These are phyloP conservation scores for Neodiprion virginianus DNA, from an alignment of 1,140 invertebrate species.

Conservation along the genomic window DNA sequence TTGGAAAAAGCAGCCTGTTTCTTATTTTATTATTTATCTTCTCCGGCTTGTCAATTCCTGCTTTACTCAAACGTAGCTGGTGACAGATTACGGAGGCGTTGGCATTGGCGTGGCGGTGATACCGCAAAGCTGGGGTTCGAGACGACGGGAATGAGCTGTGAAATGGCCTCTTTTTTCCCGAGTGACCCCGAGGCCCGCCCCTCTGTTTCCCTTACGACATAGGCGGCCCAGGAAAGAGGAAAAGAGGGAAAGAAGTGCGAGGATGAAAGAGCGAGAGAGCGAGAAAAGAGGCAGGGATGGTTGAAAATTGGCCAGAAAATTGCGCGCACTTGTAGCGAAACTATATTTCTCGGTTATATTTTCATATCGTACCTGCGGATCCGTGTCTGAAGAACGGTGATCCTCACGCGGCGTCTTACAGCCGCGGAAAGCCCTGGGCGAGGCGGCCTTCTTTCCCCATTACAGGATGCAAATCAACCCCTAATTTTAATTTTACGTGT, in stretches of 20 bases:
- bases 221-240: neutral
- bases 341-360: too few species aligned
- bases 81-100: too few species aligned
- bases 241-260: neutral
- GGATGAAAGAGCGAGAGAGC: neutral
- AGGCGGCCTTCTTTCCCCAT: constrained; percentile 59
- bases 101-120: neutral
- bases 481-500: constrained; percentile 69
- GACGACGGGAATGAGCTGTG: neutral
- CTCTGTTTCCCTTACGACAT: neutral
- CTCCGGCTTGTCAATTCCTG: too few species aligned
- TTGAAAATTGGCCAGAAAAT: too few species aligned
- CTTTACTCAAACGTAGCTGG: too few species aligned
- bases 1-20: too few species aligned
- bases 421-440: neutral
- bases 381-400: too few species aligned
- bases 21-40: too few species aligned
- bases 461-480: constrained; percentile 66
- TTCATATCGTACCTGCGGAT: too few species aligned
- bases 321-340: too few species aligned
- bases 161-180: constrained; percentile 1
- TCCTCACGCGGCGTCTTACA: neutral
- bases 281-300: neutral
- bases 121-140: neutral
- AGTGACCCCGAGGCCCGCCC: neutral